phyloP scores from a whole-genome alignment of 1,140 invertebrate genomes.

The Lerema accius region DNA sequence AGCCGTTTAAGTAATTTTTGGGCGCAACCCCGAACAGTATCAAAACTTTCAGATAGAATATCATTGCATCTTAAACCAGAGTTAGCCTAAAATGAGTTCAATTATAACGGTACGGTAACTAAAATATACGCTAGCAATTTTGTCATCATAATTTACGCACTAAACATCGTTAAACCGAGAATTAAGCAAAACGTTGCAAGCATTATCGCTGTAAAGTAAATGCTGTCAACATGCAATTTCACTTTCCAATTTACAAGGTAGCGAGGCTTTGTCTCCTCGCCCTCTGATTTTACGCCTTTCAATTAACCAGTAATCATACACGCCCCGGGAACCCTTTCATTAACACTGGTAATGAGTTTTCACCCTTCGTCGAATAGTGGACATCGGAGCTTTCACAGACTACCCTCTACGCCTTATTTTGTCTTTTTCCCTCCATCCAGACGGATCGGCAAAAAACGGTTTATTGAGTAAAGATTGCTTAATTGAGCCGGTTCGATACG shows the following conservation, averaged over 20 bases:
- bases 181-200: slow-evolving; percentile 14
- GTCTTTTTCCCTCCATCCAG: slow-evolving; percentile 61
- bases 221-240: slow-evolving; percentile 53
- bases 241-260: slow-evolving; percentile 60
- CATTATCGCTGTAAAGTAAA: slow-evolving; percentile 31
- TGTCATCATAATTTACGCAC: neutral
- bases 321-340: slow-evolving; percentile 75
- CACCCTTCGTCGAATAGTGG: slow-evolving; percentile 75
- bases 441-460: slow-evolving; percentile 53
- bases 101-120: too few relatives aligned
- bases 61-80: too few relatives aligned
- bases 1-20: too few relatives aligned
- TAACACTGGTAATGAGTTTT: slow-evolving; percentile 80
- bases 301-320: slow-evolving; percentile 82
- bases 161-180: neutral
- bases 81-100: too few relatives aligned
- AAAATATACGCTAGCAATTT: too few relatives aligned
- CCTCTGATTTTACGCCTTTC: slow-evolving; percentile 77
- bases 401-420: slow-evolving; percentile 57
- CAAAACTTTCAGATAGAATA: too few relatives aligned
- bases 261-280: slow-evolving; percentile 62
- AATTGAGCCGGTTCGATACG: slow-evolving; percentile 16
- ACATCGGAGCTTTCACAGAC: slow-evolving; percentile 68
- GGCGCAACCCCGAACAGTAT: too few relatives aligned
- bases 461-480: slow-evolving; percentile 31